Evolutionary conservation across 2,888 invertebrate species (phyloP).

Genomic region (Parascotia fuliginaria): DNA sequence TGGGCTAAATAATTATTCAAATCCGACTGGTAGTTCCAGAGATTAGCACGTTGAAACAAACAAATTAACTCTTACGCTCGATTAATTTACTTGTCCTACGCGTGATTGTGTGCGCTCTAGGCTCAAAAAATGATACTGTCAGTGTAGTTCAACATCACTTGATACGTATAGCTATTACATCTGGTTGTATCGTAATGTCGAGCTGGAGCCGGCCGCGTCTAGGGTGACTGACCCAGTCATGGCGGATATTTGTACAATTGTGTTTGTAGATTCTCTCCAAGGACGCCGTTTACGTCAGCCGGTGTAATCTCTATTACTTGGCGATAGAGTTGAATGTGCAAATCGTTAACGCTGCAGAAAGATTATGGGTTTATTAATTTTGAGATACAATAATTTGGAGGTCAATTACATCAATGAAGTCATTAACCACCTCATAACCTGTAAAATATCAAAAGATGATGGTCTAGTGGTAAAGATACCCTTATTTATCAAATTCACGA

Average conservation of each 20-base stretch:
- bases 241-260: constrained; percentile 77
- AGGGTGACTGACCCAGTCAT: constrained; percentile 74
- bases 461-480: no score
- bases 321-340: constrained; percentile 41
- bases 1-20: no score
- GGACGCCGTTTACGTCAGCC: constrained; percentile 78
- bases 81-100: constrained; percentile 49
- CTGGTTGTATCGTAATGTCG: constrained; percentile 23
- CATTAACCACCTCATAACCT: no score
- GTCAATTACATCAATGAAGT: constrained; percentile 56
- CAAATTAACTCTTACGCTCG: no score
- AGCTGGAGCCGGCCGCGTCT: constrained; percentile 37
- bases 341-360: constrained; percentile 16
- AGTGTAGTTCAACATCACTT: constrained; percentile 43
- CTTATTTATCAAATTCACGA: no score
- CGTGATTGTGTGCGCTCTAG: constrained; percentile 21
- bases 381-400: constrained; percentile 40
- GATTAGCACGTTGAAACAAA: no score
- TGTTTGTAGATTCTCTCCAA: constrained; percentile 77
- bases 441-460: no score
- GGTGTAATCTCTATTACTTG: constrained; percentile 58
- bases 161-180: constrained; percentile 26
- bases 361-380: constrained; percentile 26
- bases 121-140: constrained; percentile 33
- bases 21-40: no score